These are phyloP conservation scores for Aphidoletes aphidimyza DNA, from an alignment of 2,888 invertebrate genomes.

Conservation along the genomic window DNA sequence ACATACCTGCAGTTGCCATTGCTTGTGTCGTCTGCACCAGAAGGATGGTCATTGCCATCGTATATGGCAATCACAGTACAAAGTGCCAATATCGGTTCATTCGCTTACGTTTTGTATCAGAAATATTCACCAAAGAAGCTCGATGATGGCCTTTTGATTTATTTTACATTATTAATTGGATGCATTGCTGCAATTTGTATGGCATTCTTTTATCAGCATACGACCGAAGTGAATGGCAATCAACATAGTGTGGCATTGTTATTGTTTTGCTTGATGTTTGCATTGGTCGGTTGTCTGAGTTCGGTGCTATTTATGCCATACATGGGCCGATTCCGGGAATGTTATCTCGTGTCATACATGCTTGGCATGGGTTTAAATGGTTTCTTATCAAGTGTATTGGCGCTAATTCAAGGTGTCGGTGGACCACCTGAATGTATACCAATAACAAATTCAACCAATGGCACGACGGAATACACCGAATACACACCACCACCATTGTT, in stretches of 20 bases:
- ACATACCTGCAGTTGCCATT: conserved; percentile 90
- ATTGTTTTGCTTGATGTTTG: conserved; percentile 73
- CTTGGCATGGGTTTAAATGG: conserved; percentile 86
- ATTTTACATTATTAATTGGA: conserved; percentile 69
- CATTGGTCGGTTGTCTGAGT: conserved; percentile 72
- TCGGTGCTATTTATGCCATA: conserved; percentile 89
- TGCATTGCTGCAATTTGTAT: conserved; percentile 70
- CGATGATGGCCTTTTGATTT: conserved; percentile 70
- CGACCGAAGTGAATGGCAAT: conserved; percentile 67
- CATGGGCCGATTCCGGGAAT: conserved; percentile 77
- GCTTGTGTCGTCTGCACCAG: conserved; percentile 82
- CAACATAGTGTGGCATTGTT: conserved; percentile 72
- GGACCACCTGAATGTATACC: conserved; percentile 71
- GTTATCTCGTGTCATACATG: conserved; percentile 83
- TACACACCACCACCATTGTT: conserved; percentile 71
- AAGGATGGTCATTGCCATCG: conserved; percentile 87
- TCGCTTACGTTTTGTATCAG: conserved; percentile 72
- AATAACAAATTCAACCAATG: conserved; percentile 63
- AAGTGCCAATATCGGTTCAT: conserved; percentile 83
- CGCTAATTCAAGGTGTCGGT: conserved; percentile 82
- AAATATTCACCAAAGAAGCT: conserved; percentile 67
- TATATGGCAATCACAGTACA: conserved; percentile 85
- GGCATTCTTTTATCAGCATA: conserved; percentile 71
- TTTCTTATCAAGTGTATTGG: conserved; percentile 80
- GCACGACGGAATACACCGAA: conserved; percentile 65